phyloP scores from a whole-genome alignment of 1,140 invertebrate genomes.

The Episyrphus balteatus region DNA sequence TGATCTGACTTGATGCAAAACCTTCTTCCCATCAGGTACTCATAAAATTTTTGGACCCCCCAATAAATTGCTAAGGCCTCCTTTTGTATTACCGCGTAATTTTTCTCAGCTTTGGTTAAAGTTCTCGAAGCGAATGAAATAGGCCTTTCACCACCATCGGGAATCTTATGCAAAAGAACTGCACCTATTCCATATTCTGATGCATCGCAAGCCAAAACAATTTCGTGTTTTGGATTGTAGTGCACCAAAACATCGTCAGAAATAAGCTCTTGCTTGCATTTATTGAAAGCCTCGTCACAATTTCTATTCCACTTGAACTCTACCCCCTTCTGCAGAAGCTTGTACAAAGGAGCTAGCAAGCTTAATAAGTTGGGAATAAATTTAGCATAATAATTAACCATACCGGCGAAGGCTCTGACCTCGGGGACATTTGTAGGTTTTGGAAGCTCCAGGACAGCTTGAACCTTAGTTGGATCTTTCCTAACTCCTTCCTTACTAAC shows the following conservation, averaged over 20 bases:
- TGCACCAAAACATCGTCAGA: no score
- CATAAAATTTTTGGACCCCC: constrained; percentile 29
- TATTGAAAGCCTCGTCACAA: constrained; percentile 12
- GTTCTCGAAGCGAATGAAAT: constrained; percentile 38
- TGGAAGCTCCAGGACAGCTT: constrained; percentile 14
- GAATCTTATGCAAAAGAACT: constrained; percentile 27
- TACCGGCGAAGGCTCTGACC: constrained; percentile 17
- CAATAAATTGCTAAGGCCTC: constrained; percentile 37
- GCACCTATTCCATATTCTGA: constrained; percentile 12
- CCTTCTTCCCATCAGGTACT: constrained; percentile 34
- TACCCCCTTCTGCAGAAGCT: constrained; percentile 10
- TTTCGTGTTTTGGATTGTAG: no score
- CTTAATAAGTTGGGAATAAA: constrained; percentile 12
- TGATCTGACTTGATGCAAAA: constrained; percentile 41
- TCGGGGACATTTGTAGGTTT: constrained; percentile 12
- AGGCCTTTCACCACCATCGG: constrained; percentile 27
- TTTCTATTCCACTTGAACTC: constrained; percentile 15
- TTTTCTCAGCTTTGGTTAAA: constrained; percentile 34
- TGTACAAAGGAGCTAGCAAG: constrained; percentile 9
- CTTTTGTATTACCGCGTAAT: constrained; percentile 37
- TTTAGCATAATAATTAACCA: constrained; percentile 15
- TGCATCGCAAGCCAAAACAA: constrained; percentile 15
- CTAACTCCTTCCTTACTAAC: constrained; percentile 20
- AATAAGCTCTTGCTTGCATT: constrained; percentile 10
- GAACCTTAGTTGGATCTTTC: constrained; percentile 11